Base-by-base conservation (phyloP, 2,113 vertebrate genomes). In the Bubo blakistoni region DNA sequence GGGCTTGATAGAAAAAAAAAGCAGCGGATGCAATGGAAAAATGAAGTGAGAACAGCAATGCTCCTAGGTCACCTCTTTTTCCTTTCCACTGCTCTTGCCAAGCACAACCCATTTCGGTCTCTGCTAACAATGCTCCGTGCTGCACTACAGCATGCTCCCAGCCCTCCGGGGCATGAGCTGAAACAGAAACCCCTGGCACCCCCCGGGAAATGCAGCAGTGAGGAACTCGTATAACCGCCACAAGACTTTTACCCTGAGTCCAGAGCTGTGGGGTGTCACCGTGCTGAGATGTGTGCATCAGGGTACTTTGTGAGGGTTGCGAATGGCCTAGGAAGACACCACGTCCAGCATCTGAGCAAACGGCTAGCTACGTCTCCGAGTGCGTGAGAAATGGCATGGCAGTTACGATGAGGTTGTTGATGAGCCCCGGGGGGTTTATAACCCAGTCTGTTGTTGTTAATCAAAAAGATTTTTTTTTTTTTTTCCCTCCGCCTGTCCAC, bases 11-110 rank as follows among this genome's bases (percentile, higher is more conserved):
- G 59, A 4, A 29, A 82, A 61, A 88, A 49, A 58, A 51, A 9
- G 14, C 34, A 76, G 58, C 5, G 10, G 44, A 96, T 97, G 96
- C 96, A 97, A 97, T 96, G 96, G 96, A 97, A 97, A 97, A 97
- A 96, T 86, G 96, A 96, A 97, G 94, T 82, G 95, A 94, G 94
- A 96, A 91, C 84, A 95, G 95, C 80, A 94, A 44, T 83, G 70
- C 86, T 96, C 94, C 87, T 58, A 88, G 93, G 93, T 95, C 95
- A 96, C 90, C 91, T 95, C 66, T 92, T 96, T 97, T 95, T 95
- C 94, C 84, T 97, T 97, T 96, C 95, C 97, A 94, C 59, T 92
- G 87, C 2, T 47, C 91, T 96, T 97, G 96, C 94, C 97, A 97
- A 97, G 95, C 86, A 92, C 89, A 91, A 42, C 87, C 91, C 90